Conservation (phyloP, 1,140 invertebrate genomes). For the Aphelenchoides besseyi region DNA sequence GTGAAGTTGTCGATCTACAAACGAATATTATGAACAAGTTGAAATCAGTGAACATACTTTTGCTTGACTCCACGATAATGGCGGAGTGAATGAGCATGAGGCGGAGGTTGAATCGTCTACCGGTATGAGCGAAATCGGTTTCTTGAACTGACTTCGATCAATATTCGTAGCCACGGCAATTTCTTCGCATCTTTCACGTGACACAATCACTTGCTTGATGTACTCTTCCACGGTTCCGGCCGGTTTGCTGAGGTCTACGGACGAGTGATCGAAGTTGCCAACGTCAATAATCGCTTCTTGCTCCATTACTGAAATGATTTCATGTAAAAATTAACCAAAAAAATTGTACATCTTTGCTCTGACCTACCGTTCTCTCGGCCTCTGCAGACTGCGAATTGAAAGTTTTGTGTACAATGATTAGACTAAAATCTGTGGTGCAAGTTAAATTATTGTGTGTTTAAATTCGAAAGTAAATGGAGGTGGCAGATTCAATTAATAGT, state of each 20-base stretch:
- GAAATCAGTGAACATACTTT: slow-evolving; percentile 6
- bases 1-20: slow-evolving; percentile 15
- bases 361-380: not conserved
- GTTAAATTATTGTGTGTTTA: too few relatives aligned
- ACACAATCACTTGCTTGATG: slow-evolving; percentile 28
- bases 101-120: not conserved
- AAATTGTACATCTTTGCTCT: not conserved
- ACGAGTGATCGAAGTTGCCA: slow-evolving; percentile 18
- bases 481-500: too few relatives aligned
- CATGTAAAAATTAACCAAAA: slow-evolving; percentile 1
- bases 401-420: not conserved
- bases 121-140: not conserved
- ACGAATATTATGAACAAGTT: not conserved
- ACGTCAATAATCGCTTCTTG: slow-evolving; percentile 25
- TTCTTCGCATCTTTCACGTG: slow-evolving; percentile 10
- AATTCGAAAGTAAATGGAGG: too few relatives aligned
- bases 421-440: not conserved
- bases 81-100: slow-evolving; percentile 14
- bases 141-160: slow-evolving; percentile 22
- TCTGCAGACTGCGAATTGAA: slow-evolving; percentile 1
- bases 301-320: slow-evolving; percentile 17
- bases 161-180: slow-evolving; percentile 24
- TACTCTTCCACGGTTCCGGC: slow-evolving; percentile 26
- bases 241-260: slow-evolving; percentile 24
- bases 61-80: not conserved